Evolutionary conservation across 2,797 vertebrate species (phyloP).

Genomic region (Taenioides sp.): DNA sequence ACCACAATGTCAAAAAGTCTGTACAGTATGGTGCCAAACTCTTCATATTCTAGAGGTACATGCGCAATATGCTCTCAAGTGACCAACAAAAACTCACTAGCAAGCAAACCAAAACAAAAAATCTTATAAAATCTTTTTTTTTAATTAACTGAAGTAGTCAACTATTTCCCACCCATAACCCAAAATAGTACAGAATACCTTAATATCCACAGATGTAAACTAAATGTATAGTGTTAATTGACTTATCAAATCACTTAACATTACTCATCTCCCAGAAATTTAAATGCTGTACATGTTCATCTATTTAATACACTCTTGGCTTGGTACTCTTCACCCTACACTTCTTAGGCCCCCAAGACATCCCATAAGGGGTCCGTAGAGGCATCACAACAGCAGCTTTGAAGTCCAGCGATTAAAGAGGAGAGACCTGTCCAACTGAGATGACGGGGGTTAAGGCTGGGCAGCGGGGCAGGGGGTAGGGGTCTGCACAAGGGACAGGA

Average conservation of each 20-base stretch:
- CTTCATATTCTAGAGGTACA: too few relatives aligned
- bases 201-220: too few relatives aligned
- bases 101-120: too few relatives aligned
- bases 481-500: constrained; percentile 65
- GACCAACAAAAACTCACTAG: too few relatives aligned
- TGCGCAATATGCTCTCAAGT: too few relatives aligned
- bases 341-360: constrained; percentile 58
- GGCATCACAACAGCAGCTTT: constrained; percentile 67
- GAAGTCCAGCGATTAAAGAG: constrained; percentile 74
- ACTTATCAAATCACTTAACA: background rate
- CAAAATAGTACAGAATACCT: too few relatives aligned
- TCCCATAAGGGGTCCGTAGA: constrained; percentile 50
- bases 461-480: constrained; percentile 57
- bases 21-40: too few relatives aligned
- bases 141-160: too few relatives aligned
- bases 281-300: constrained; percentile 24
- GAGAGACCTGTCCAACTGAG: constrained; percentile 69
- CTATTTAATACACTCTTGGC: constrained; percentile 20
- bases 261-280: constrained; percentile 37
- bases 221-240: too few relatives aligned
- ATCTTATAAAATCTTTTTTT: too few relatives aligned
- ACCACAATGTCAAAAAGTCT: too few relatives aligned
- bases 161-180: too few relatives aligned
- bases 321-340: constrained; percentile 39
- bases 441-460: constrained; percentile 58